Evolutionary conservation across 1,140 invertebrate genomes (phyloP).

Genomic region (Neelides sp.): DNA sequence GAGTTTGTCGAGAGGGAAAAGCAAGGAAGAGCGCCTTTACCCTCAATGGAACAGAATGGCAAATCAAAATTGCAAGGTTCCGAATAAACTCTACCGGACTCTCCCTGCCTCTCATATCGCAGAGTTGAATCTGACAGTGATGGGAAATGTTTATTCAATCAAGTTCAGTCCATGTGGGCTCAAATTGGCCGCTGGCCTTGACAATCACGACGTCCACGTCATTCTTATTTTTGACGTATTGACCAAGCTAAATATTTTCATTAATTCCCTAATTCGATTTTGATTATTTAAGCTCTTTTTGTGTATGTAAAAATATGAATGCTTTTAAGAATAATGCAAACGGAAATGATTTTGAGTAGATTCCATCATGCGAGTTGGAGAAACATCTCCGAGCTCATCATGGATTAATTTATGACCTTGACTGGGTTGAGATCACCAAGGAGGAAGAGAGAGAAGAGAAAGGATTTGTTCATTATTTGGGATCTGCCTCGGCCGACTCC

Average conservation of each 20-base stretch:
- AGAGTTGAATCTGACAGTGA: slow-evolving; percentile 34
- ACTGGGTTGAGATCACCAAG: too few species aligned
- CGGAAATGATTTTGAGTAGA: slow-evolving; percentile 10
- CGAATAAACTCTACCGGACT: slow-evolving; percentile 40
- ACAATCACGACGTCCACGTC: slow-evolving; percentile 38
- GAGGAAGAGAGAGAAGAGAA: slow-evolving; percentile 20
- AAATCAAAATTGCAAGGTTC: slow-evolving; percentile 48
- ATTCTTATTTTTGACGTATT: slow-evolving; percentile 40
- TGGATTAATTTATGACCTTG: slow-evolving; percentile 49
- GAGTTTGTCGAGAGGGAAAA: too few species aligned
- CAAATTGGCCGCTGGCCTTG: slow-evolving; percentile 43
- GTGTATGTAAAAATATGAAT: too few species aligned
- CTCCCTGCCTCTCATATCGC: slow-evolving; percentile 39
- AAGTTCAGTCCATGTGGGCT: slow-evolving; percentile 41
- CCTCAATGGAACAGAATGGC: slow-evolving; percentile 43
- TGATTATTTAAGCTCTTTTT: too few species aligned
- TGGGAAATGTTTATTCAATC: slow-evolving; percentile 32
- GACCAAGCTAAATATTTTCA: too few species aligned
- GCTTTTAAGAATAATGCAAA: too few species aligned
- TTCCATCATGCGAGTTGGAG: slow-evolving; percentile 21
- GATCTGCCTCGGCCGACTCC: slow-evolving; percentile 51
- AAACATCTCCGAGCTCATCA: slow-evolving; percentile 40
- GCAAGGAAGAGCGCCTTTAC: too few species aligned
- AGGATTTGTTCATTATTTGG: slow-evolving; percentile 40
- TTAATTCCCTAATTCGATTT: too few species aligned